Evolutionary conservation across 2,888 invertebrate species (phyloP), one percentile per base, ranked within the genome.

Genomic region (Agrochola litura): DNA sequence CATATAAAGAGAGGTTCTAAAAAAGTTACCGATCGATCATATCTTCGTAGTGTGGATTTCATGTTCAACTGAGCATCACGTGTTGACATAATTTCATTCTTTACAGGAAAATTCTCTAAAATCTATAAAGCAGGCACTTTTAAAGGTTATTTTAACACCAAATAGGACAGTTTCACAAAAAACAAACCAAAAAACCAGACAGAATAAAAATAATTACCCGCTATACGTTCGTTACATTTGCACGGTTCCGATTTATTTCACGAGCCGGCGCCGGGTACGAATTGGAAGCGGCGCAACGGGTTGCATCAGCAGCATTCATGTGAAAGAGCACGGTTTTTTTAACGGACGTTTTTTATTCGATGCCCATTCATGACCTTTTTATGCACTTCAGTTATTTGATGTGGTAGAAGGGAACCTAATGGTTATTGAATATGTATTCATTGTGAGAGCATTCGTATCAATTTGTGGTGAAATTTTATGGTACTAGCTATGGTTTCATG

Each of bases 241-340:
- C 79, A 82, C 73, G 82, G 83, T 82, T 87, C 79, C 85, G 86
- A 91, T 90, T 89, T 88, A 90, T 91, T 90, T 88, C 85, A 85
- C 81, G 81, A 78, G 25, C 73, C 70, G 61, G 76, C 77, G 78
- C 81, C 70, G 76, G 70, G 68, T 64, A 78, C 85, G 79, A 67
- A 69, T 70, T 72, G 81, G 76, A 74, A 65, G 82, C 70, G 77
- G 79, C 58, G 89, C 88, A 85, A 81, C 84, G 85, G 81, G 63
- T 83, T 85, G 89, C 88, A 89, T 81, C 84, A 81, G 71, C 77
- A 80, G 83, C 89, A 86, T 80, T 90, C 92, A 92, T 90, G 92
- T 88, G 91, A 89, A 80, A 88, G 89, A 81, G 80, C 86, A 83
- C 83, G 79, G 74, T 82, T 89, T 79, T 91, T 91, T 87, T 83